A percentile compares a stretch with the other conserved stretches of the same genome.
Evolutionary conservation across 2,888 invertebrate species (phyloP).

Genomic region (Platycheirus rosarum): DNA sequence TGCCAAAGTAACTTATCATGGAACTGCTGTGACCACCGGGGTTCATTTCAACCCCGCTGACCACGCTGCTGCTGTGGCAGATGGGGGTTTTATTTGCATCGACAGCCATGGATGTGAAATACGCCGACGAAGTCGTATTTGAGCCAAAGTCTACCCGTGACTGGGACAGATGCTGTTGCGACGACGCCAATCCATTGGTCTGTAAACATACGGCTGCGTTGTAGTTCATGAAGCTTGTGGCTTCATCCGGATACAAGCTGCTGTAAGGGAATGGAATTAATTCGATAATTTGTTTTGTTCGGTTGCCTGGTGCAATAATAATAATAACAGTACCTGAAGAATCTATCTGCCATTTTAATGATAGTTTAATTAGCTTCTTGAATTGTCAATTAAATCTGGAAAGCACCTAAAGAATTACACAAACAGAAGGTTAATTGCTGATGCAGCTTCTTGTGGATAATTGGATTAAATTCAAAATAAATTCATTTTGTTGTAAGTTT

Average conservation of each 20-base stretch:
- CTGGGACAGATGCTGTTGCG: conserved; percentile 39
- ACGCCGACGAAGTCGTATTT: conserved; percentile 14
- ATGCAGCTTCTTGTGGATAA: background rate
- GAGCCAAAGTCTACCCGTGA: conserved; percentile 24
- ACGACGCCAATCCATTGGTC: conserved; percentile 32
- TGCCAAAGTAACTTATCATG: conserved; percentile 58
- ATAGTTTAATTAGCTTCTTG: conserved; percentile 37
- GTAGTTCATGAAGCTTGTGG: conserved; percentile 54
- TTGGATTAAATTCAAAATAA: conserved; percentile 24
- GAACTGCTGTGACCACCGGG: conserved; percentile 42
- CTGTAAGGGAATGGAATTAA: background rate
- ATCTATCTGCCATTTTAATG: conserved; percentile 63
- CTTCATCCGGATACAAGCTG: conserved; percentile 56
- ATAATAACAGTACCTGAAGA: conserved; percentile 55
- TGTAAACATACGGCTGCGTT: conserved; percentile 35
- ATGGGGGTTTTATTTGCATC: conserved; percentile 58
- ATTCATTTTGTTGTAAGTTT: conserved; percentile 1
- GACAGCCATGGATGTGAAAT: conserved; percentile 38
- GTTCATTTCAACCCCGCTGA: conserved; percentile 33
- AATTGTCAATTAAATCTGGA: conserved; percentile 62
- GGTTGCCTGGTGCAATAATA: background rate
- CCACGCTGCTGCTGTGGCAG: conserved; percentile 23
- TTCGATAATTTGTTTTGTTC: background rate
- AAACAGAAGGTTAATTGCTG: conserved; percentile 6
- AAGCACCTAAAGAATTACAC: conserved; percentile 17